These are phyloP conservation scores for Himantopus leucocephalus DNA, from an alignment of 2,113 vertebrate genomes.

Conservation along the genomic window DNA sequence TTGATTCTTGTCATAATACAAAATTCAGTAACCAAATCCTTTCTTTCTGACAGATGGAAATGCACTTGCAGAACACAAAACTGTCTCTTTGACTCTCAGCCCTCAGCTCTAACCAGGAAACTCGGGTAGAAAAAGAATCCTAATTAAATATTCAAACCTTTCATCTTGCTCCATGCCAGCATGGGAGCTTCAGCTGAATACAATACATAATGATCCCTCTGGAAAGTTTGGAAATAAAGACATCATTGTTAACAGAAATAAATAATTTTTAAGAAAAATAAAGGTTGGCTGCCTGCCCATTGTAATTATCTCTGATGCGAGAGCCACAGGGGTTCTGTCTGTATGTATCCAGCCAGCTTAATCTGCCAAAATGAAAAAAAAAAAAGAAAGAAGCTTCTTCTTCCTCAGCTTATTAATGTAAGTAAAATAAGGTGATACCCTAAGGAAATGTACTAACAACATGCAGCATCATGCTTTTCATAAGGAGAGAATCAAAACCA, in stretches of 20 bases:
- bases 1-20: neutral
- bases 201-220: neutral
- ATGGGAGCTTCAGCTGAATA: neutral
- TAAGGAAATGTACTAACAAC: neutral
- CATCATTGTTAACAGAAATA: slow-evolving; percentile 8
- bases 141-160: slow-evolving; percentile 15
- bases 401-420: neutral
- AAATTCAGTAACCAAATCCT: neutral
- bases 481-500: neutral
- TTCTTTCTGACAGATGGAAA: slow-evolving; percentile 7
- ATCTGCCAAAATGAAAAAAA: neutral
- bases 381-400: neutral
- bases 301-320: slow-evolving; percentile 20
- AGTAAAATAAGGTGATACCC: neutral
- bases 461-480: neutral
- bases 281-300: neutral
- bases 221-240: slow-evolving; percentile 39
- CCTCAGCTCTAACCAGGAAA: neutral
- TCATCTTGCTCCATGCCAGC: neutral
- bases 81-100: neutral
- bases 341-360: neutral
- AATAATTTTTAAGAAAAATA: neutral
- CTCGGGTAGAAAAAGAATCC: neutral
- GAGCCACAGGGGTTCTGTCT: neutral
- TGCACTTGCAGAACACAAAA: neutral